Percentiles rank a stretch among this genome's conserved stretches.
phyloP scores from a whole-genome alignment of 37 sponge, comb jelly and placozoan species.

The Axinella damicornis region DNA sequence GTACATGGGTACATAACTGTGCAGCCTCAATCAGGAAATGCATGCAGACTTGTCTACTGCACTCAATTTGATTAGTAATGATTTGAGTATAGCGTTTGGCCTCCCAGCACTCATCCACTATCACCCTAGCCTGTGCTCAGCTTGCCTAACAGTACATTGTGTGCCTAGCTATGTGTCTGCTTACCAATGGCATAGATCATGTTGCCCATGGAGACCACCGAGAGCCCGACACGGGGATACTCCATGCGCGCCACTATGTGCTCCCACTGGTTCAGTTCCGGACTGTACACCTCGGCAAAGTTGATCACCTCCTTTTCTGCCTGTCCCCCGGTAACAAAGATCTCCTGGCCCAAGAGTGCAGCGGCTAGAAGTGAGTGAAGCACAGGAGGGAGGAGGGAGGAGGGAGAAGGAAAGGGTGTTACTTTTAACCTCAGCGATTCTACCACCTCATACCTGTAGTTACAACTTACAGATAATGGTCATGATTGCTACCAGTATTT shows the following conservation, averaged over 20 bases:
- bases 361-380: slow-evolving; percentile 72
- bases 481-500: too few relatives aligned
- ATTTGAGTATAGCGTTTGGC: too few relatives aligned
- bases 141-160: too few relatives aligned
- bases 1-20: too few relatives aligned
- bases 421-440: too few relatives aligned
- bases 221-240: slow-evolving; percentile 56
- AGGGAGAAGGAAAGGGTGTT: too few relatives aligned
- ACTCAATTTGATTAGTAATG: too few relatives aligned
- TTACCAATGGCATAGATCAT: slow-evolving; percentile 83
- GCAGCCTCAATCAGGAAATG: too few relatives aligned
- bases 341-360: slow-evolving; percentile 73
- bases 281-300: slow-evolving; percentile 69
- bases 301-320: slow-evolving; percentile 64
- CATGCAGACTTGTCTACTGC: too few relatives aligned
- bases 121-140: background rate
- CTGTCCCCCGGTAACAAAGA: slow-evolving; percentile 84
- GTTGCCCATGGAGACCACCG: slow-evolving; percentile 75
- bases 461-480: too few relatives aligned
- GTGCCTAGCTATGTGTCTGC: background rate
- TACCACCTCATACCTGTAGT: too few relatives aligned
- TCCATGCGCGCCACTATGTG: slow-evolving; percentile 54
- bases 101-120: background rate
- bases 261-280: slow-evolving; percentile 77
- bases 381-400: too few relatives aligned